Evolutionary conservation across 2,888 invertebrate genomes (phyloP), one percentile per base, ranked within the genome.

Genomic region (Agonopterix alstromeriana): DNA sequence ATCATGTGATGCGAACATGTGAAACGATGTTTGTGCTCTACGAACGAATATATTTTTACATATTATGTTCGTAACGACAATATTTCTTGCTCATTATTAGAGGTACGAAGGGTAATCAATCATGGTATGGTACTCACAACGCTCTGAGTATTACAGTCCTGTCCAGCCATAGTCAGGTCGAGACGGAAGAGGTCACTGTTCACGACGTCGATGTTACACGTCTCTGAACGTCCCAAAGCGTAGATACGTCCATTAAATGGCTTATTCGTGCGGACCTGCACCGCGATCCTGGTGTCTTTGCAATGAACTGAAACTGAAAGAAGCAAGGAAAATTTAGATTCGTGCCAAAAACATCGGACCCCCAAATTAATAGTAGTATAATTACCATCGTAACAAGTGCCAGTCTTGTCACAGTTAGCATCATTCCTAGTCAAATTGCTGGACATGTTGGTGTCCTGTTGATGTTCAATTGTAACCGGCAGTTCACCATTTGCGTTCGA

Each of bases 171-270:
- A 38, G 97, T 97, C 47, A 98, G 90, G 77, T 98, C 97, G 53
- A 98, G 90, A 61, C 97, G 91, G 92, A 98, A 98, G 54, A 95
- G 92, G 80, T 97, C 97, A 67, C 96, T 96, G 83, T 97, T 97
- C 69, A 95, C 93, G 12, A 98, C 97, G 75, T 97, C 97, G 56
- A 97, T 96, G 85, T 98, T 97, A 83, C 97, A 98, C 41, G 97
- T 98, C 83, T 97, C 97, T 0, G 97, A 97, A 48, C 97, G 92
- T 38, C 97, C 97, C 65, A 98, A 86, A 12, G 97, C 97, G 77
- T 98, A 98, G 74, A 98, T 97, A 53, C 97, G 93, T 10, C 97
- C 97, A 69, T 97, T 97, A 90, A 98, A 98, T 14, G 97, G 97
- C 70, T 97, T 96, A 82, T 97, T 97, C 38, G 97, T 97, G 61